phyloP scores from a whole-genome alignment of 2,888 invertebrate species.

The Harpalus rufipes region DNA sequence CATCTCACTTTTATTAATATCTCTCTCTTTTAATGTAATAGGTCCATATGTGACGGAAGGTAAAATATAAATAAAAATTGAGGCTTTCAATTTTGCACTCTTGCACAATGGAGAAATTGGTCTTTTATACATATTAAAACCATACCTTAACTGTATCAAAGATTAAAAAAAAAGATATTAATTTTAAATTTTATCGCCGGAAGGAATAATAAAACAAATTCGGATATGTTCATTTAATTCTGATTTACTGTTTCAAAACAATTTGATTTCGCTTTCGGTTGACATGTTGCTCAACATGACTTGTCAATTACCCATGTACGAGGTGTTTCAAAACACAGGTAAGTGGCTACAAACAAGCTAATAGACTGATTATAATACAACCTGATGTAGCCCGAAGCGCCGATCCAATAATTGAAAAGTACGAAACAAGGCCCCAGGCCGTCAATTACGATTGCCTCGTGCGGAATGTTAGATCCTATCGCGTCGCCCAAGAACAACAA shows the following conservation, averaged over 20 bases:
- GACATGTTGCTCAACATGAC: conserved; percentile 47
- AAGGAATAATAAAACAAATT: neutral
- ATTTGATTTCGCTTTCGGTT: conserved; percentile 37
- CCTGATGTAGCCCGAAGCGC: conserved; percentile 16
- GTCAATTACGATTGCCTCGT: neutral
- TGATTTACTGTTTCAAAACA: conserved; percentile 4
- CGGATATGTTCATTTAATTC: no score
- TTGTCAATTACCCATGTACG: conserved; percentile 59
- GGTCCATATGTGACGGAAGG: no score
- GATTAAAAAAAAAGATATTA: neutral
- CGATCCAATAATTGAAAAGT: conserved; percentile 55
- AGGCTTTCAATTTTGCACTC: no score
- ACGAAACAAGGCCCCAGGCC: conserved; percentile 10
- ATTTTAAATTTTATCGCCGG: no score
- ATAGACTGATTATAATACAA: conserved; percentile 51
- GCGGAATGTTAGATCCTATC: neutral
- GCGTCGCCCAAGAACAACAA: neutral
- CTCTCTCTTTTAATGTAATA: no score
- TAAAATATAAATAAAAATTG: no score
- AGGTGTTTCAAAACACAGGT: conserved; percentile 58
- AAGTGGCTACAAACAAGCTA: conserved; percentile 54
- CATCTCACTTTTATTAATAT: no score
- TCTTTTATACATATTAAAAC: no score
- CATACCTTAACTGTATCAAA: no score
- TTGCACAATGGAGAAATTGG: no score